phyloP scores from a whole-genome alignment of 2,113 vertebrate genomes.

The Hystrix cristata region DNA sequence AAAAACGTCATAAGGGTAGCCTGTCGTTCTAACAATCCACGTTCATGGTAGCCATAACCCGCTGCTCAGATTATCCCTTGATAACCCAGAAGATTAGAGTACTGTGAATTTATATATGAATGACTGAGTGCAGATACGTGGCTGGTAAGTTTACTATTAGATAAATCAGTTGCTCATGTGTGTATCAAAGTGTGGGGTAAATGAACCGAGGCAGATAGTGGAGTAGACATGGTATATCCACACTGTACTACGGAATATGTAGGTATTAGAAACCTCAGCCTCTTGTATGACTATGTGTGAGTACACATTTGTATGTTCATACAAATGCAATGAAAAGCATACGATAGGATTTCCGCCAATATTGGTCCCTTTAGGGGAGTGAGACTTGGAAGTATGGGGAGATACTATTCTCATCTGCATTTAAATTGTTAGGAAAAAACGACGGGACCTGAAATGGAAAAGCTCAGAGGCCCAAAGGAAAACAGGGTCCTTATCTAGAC shows the following conservation, averaged over 20 bases:
- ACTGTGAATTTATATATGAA: not conserved
- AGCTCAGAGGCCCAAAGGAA: not conserved
- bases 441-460: not conserved
- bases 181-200: not conserved
- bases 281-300: not conserved
- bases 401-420: not conserved
- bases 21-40: not conserved
- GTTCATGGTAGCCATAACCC: not conserved
- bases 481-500: not conserved
- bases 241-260: not conserved
- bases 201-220: not conserved
- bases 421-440: not conserved
- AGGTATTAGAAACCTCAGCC: not conserved
- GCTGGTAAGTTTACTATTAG: not conserved
- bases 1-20: not conserved
- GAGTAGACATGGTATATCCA: not conserved
- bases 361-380: not conserved
- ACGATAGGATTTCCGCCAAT: not conserved
- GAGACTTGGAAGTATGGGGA: not conserved
- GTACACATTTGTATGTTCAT: not conserved
- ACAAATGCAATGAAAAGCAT: not conserved
- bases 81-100: constrained; percentile 1
- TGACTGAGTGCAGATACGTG: not conserved
- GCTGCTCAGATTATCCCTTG: not conserved
- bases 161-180: not conserved